Evolutionary conservation across 35 echinoderm and acorn worm genomes (phyloP), one percentile per base, ranked within the genome.

Genomic region (Ophioderma brevispina): DNA sequence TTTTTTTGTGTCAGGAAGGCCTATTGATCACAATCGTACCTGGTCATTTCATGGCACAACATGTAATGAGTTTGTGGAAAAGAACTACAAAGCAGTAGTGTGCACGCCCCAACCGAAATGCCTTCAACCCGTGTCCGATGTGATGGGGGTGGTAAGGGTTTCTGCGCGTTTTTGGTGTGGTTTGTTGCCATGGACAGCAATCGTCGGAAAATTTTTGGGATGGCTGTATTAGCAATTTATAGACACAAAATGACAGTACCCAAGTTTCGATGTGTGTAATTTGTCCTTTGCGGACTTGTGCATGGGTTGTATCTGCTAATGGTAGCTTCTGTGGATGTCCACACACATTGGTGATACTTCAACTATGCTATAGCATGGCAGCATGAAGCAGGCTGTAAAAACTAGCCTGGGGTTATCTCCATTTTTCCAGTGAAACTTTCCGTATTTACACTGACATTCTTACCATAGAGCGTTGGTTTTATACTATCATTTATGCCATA

Each of bases 381-480:
- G 84, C 95, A 81, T 76, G 97, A 94, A 19, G 97, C 97, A 15
- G 97, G 97, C 17, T 99, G 97, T 77, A 95, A 89, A 38, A 46
- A 46, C 41, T 80, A 92, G 23, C 87, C 93, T 32, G 97, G 97
- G 33, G 95, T 95, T 75, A 95, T 99, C 30, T 99, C 97, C 1
- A 92, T 99, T 37, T 92, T 95, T 49, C 92, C 97, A 25, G 95
- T 90, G 33, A 88, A 95, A 78, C 78, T 99, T 6, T 95, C 93
- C 0, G 94, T 99, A 35, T 99, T 95, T 55, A 88, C 97, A 25
- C 79, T 99, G 37, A 95, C 97, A 0, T 95, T 28, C 91, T 99
- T 32, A 99, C 97, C 13, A 99, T 99, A n/a, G 97, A 99, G 75
- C 90, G 97, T 13, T 99, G 97, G 97, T 46, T n/a, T n/a, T 98